Evolutionary conservation across 2,888 invertebrate genomes (phyloP).

Genomic region (Acanthosepion pharaonis): DNA sequence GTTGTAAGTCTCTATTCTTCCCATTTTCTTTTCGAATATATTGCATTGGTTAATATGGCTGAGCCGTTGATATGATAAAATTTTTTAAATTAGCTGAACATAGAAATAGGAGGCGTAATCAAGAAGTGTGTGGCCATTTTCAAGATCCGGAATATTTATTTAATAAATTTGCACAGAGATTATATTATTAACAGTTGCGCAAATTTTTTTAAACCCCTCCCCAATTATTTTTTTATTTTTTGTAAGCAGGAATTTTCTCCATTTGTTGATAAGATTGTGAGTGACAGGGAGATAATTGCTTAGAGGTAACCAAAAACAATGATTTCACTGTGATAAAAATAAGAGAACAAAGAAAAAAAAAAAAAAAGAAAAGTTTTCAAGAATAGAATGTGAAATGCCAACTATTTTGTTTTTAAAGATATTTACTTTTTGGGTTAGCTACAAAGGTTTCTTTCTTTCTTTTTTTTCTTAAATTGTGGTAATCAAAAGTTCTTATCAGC

Average conservation of each 20-base stretch:
- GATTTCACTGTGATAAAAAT: neutral
- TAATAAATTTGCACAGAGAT: conserved; percentile 22
- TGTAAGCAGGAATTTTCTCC: neutral
- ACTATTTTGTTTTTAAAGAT: neutral
- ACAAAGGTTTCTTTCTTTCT: neutral
- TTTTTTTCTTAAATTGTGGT: neutral
- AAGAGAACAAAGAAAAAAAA: neutral
- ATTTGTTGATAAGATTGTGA: neutral
- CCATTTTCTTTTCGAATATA: neutral
- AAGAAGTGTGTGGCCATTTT: conserved; percentile 21
- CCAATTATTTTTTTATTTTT: neutral
- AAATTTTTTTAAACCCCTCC: neutral
- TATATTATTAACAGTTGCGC: neutral
- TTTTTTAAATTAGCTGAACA: neutral
- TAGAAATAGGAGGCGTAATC: neutral
- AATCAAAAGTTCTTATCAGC: conserved; percentile 12
- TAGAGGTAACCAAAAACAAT: neutral
- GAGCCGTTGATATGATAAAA: neutral
- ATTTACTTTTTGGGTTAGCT: neutral
- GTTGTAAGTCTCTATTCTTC: neutral
- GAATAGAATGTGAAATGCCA: conserved; percentile 5
- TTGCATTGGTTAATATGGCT: conserved; percentile 22
- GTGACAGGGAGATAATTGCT: conserved; percentile 14
- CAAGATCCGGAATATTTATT: neutral
- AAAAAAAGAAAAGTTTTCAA: neutral